Base-by-base conservation (phyloP, 2,888 invertebrate species). In the Acleris emargana region DNA sequence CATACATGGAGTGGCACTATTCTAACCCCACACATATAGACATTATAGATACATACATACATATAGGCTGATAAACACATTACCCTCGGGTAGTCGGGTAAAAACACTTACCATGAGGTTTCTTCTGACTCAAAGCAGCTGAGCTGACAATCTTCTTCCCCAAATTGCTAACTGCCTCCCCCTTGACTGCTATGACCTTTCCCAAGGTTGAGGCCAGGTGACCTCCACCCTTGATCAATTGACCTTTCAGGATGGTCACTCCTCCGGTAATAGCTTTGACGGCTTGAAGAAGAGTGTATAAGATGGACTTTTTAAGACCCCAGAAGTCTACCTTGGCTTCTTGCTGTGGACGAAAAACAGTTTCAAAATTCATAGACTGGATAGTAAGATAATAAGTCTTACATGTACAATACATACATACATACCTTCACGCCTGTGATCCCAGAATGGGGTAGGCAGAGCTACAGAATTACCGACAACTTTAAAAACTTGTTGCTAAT, bases 181-280 rank as follows among this genome's bases (percentile, higher is more conserved):
- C 97, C 75, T 96, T 96, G 20, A 94, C 94, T 16, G 95, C 94
- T 66, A 97, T 95, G 55, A 96, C 91, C 77, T 93, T 88, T 58
- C 93, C 93, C 1, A 92, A 71, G 5, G 88, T 90, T 0, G 89
- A 77, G 0, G 93, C 93, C 28, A 94, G 75, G 0, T 91, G 85
- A 13, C 97, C 97, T 61, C 97, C 95, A 50, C 97, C 97, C 88
- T 97, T 97, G 74, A 97, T 95, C 32, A 97, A 90, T 83, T 97
- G 97, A 0, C 97, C 97, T 78, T 97, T 97, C n/a, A 97, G 93
- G 28, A 97, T 97, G 3, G 97, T 95, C 11, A 97, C 96, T 55
- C 97, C 97, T 11, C 97, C 97, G 9, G 97, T 96, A 69, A 97
- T 96, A 16, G 97, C 97, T 80, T 97, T 97, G 1, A 97, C 95